Conservation (phyloP, 2,113 vertebrate species). For the human (Homo sapiens) region DNA sequence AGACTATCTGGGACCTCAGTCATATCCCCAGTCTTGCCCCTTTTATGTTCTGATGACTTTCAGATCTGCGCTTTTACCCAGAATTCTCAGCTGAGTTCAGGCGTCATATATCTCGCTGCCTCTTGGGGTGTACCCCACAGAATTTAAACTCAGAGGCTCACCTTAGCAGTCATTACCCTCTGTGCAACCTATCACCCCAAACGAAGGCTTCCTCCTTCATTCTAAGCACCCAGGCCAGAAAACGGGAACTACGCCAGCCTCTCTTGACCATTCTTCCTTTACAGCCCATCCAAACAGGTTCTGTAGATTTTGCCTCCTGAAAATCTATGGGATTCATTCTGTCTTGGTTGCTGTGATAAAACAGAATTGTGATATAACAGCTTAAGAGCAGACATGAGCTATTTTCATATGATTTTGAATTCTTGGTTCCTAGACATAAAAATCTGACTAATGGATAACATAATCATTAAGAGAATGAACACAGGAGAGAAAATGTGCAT, state of each 20-base stretch:
- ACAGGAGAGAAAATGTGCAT: not conserved
- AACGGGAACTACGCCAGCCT: fast-evolving
- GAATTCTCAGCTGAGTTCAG: not conserved
- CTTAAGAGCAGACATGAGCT: not conserved
- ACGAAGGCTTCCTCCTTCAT: not conserved
- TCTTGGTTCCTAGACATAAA: not conserved
- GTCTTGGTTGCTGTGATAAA: not conserved
- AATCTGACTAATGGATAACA: not conserved
- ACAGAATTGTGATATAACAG: not conserved
- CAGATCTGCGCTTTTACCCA: not conserved
- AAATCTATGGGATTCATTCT: not conserved
- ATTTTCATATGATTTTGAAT: not conserved
- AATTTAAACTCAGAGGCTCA: not conserved
- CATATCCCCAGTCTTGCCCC: not conserved
- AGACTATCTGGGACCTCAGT: fast-evolving
- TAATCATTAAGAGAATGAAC: not conserved
- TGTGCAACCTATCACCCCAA: not conserved
- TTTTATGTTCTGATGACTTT: not conserved
- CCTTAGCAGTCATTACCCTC: not conserved
- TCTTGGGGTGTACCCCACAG: not conserved
- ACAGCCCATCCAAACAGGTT: not conserved
- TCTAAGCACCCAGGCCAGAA: not conserved
- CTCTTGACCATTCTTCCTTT: not conserved
- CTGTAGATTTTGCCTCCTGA: not conserved
- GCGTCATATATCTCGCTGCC: not conserved